A percentile compares a stretch with the other conserved stretches of the same genome.
Evolutionary conservation across 1,140 invertebrate species (phyloP).

Genomic region (Archegozetes longisetosus): DNA sequence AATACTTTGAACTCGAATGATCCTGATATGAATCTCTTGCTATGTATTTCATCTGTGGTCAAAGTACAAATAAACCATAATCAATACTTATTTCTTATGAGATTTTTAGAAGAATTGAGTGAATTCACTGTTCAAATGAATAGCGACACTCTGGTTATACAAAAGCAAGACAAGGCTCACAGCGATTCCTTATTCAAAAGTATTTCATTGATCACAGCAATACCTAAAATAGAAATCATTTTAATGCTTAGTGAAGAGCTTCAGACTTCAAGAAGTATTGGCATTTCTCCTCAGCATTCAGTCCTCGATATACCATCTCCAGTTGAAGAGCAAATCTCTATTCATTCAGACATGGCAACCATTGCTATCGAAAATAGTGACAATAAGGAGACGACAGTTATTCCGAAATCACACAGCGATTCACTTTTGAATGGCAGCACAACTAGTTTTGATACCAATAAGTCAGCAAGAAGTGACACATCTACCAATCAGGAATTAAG

Average conservation of each 20-base stretch:
- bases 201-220: neutral
- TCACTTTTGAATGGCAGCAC: neutral
- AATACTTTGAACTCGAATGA: neutral
- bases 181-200: neutral
- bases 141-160: slow-evolving; percentile 12
- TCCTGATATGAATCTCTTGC: slow-evolving; percentile 8
- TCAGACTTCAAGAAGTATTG: neutral
- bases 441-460: neutral
- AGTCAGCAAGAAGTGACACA: neutral
- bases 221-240: slow-evolving; percentile 5
- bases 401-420: neutral
- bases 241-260: neutral
- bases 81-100: slow-evolving; percentile 9
- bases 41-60: neutral
- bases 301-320: neutral
- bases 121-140: slow-evolving; percentile 7
- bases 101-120: slow-evolving; percentile 14
- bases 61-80: slow-evolving; percentile 13
- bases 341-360: no score
- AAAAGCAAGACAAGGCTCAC: slow-evolving; percentile 3
- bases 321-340: neutral
- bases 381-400: neutral
- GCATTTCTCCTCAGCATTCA: neutral
- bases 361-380: neutral
- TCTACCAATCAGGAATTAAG: neutral